Conservation (phyloP, 2,888 invertebrate species). For the Spialia ferax region DNA sequence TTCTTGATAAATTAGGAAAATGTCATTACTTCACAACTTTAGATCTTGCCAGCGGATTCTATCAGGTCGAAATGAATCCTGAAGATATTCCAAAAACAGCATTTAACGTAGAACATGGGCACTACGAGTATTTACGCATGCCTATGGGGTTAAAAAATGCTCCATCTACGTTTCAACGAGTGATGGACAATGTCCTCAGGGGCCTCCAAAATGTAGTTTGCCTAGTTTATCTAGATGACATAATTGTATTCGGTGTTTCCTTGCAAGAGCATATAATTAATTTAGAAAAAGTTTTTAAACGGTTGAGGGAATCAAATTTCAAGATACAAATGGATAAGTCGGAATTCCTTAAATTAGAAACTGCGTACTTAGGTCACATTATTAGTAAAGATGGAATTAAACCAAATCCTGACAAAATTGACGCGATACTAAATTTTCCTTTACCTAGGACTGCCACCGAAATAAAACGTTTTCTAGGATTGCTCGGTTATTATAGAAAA, state of each 20-base stretch:
- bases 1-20: too few species aligned
- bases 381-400: slow-evolving; percentile 47
- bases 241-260: slow-evolving; percentile 10
- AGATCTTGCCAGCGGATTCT: too few species aligned
- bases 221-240: slow-evolving; percentile 13
- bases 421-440: slow-evolving; percentile 37
- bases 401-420: slow-evolving; percentile 49
- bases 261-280: neutral
- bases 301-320: neutral
- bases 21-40: too few species aligned
- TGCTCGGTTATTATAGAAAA: slow-evolving; percentile 17
- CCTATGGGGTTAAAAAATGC: neutral
- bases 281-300: too few species aligned
- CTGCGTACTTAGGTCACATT: slow-evolving; percentile 43
- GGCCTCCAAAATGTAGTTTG: slow-evolving; percentile 8
- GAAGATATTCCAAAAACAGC: too few species aligned
- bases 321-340: slow-evolving; percentile 38
- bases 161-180: slow-evolving; percentile 12
- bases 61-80: too few species aligned
- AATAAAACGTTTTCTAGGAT: neutral
- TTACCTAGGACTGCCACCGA: neutral
- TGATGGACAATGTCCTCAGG: slow-evolving; percentile 11
- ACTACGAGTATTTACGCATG: too few species aligned
- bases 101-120: too few species aligned
- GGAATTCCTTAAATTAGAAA: slow-evolving; percentile 38